Evolutionary conservation across 2,113 vertebrate genomes (phyloP), one percentile per base, ranked within the genome.

Genomic region (Reinhardtius hippoglossoides): DNA sequence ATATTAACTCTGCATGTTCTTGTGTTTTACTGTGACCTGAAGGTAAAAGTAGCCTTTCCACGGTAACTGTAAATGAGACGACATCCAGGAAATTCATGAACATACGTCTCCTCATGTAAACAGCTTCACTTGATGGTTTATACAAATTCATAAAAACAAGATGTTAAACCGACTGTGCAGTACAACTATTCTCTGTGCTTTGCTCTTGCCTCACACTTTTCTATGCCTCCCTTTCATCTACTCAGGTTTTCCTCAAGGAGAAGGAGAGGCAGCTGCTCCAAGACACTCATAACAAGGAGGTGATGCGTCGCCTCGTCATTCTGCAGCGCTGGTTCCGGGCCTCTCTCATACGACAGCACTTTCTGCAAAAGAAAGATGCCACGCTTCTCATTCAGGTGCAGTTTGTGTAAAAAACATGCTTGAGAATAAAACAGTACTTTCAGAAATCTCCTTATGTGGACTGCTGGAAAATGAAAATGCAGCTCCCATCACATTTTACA

Each of bases 191-290:
- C 10, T 54, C 18, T 5, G 3, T 65, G 31, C 12, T 71, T 72
- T 72, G 24, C n/a, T 57, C 10, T 56, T 16, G 1, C 16, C 0
- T 66, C 42, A 42, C 37, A 14, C 9, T 57, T 31, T 18, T 8
- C 5, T 8, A 7, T 16, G 35, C 0, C 8, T n/a, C 55, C n/a
- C 14, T 58, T 74, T 71, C 65, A 50, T 59, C 7, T 27, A 1
- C 23, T 40, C 88, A 99, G 98, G 96, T 99, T 40, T 99, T 99
- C 68, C 94, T 99, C 83, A 98, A 98, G 70, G 96, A 97, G 81
- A 89, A 89, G 0, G 94, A 95, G 71, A 86, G 95, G 14, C 96
- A 96, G 81, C 86, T 89, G 4, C 95, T 99, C 5, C 97, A 97
- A 83, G 95, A 97, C 54, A 94, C 91, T 0, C 93, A 95, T 18